A percentile compares a stretch with the other conserved stretches of the same genome.
phyloP scores from a whole-genome alignment of 2,797 vertebrate genomes.

The Pogoniulus pusillus region DNA sequence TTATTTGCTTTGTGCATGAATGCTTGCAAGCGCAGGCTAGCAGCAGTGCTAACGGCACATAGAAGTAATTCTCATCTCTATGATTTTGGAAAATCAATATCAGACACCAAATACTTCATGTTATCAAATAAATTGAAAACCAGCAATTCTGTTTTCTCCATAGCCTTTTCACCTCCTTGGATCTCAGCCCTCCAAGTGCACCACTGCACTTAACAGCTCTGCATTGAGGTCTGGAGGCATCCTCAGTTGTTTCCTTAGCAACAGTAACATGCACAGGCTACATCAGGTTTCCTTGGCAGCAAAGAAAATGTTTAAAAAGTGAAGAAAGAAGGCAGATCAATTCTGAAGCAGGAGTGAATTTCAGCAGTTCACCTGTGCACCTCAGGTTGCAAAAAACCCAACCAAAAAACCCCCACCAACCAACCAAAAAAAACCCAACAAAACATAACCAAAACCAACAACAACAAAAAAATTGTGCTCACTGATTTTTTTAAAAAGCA shows the following conservation, averaged over 20 bases:
- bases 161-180: neutral
- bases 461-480: neutral
- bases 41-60: neutral
- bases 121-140: neutral
- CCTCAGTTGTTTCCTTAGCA: slow-evolving; percentile 70
- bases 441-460: too few relatives aligned
- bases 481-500: neutral
- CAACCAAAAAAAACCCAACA: too few relatives aligned
- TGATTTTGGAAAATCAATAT: neutral
- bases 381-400: neutral
- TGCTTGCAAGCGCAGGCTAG: neutral
- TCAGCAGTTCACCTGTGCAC: neutral
- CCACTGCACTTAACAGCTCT: slow-evolving; percentile 23
- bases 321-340: neutral
- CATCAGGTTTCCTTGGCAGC: slow-evolving; percentile 72
- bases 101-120: neutral
- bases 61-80: neutral
- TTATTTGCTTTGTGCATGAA: neutral
- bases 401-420: too few relatives aligned
- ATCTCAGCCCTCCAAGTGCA: neutral
- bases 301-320: slow-evolving; percentile 42
- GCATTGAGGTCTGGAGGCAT: slow-evolving; percentile 40
- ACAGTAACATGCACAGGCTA: slow-evolving; percentile 59
- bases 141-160: neutral
- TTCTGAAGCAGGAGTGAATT: neutral